phyloP scores from a whole-genome alignment of 2,888 invertebrate genomes.

The Quadroppia sp. region DNA sequence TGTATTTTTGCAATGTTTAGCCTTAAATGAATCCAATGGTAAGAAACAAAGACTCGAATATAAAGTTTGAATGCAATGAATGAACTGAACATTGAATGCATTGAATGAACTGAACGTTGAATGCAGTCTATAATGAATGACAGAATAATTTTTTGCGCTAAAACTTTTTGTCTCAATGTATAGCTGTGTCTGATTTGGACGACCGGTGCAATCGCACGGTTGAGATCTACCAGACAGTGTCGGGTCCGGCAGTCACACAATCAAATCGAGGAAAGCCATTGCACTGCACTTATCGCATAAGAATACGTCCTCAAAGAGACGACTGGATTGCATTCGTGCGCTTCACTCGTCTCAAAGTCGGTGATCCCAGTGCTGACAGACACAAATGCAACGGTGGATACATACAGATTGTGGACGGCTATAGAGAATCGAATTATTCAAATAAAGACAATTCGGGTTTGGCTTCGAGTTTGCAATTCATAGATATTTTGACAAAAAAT shows the following conservation, averaged over 20 bases:
- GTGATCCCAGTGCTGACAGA: constrained; percentile 45
- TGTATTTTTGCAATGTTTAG: constrained; percentile 9
- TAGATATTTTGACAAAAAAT: not conserved
- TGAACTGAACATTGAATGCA: too few relatives aligned
- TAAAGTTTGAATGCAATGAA: too few relatives aligned
- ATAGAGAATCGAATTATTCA: constrained; percentile 46
- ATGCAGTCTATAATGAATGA: not conserved
- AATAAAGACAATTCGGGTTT: constrained; percentile 43
- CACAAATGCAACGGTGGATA: constrained; percentile 47
- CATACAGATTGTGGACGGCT: constrained; percentile 48
- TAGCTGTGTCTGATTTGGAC: not conserved
- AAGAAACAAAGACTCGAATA: constrained; percentile 7
- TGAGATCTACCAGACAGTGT: constrained; percentile 85
- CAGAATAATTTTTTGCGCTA: not conserved
- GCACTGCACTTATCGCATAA: constrained; percentile 84
- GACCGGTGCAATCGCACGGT: constrained; percentile 82
- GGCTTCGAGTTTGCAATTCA: not conserved
- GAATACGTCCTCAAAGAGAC: constrained; percentile 77
- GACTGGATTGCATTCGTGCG: constrained; percentile 70
- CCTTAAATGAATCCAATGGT: constrained; percentile 6
- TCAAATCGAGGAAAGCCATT: constrained; percentile 78
- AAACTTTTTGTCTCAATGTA: not conserved
- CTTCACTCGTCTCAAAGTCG: constrained; percentile 47
- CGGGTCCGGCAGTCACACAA: constrained; percentile 76
- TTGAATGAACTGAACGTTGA: not conserved